These are phyloP conservation scores for Steatornis caripensis DNA, from an alignment of 2,113 vertebrate species.

Conservation along the genomic window DNA sequence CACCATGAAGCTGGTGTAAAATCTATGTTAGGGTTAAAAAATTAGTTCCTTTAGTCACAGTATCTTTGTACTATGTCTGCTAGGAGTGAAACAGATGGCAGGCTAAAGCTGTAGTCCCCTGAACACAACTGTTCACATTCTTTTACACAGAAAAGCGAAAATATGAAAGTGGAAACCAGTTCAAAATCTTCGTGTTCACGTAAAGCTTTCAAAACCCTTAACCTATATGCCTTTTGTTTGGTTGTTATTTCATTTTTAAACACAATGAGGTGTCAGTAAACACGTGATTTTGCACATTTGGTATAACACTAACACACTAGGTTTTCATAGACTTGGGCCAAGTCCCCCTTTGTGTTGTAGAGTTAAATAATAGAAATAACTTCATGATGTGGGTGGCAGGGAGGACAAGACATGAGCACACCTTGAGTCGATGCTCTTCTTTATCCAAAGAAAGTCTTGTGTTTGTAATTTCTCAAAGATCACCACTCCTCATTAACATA, in stretches of 20 bases:
- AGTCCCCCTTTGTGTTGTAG: neutral
- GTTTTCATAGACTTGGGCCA: neutral
- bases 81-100: neutral
- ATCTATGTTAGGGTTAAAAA: neutral
- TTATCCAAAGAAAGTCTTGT: neutral
- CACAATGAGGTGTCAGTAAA: neutral
- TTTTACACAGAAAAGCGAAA: neutral
- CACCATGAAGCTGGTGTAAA: neutral
- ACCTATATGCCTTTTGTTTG: neutral
- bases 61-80: neutral
- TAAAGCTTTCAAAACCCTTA: neutral
- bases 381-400: rapidly evolving
- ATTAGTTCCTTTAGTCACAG: rapidly evolving
- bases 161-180: neutral
- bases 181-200: neutral
- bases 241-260: neutral
- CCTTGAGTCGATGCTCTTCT: neutral
- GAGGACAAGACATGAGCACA: neutral
- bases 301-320: neutral
- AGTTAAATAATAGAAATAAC: neutral
- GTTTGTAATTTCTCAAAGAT: neutral
- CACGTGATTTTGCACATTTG: neutral
- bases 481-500: neutral
- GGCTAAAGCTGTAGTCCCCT: neutral
- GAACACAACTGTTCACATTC: neutral